Base-by-base conservation (phyloP, 2,113 vertebrate genomes). In the Cinclus mexicanus region DNA sequence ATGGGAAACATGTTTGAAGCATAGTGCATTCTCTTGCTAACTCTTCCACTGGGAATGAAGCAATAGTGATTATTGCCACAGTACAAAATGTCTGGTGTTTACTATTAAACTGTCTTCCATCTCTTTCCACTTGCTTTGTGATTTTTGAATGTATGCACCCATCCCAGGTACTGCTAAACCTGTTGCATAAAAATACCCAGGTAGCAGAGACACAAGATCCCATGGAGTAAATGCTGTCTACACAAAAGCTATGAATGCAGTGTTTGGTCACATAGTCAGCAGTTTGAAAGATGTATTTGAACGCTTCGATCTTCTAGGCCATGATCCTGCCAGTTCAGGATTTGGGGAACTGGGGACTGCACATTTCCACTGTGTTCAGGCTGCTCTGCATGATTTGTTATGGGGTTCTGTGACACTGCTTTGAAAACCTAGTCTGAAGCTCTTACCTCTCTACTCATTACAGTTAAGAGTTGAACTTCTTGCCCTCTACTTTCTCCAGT, bases 21-120 rank as follows among this genome's bases (percentile, higher is more conserved):
- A 15, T 68, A 23, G 33, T 75, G 26, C 65, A 89, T 78, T 81
- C n/a, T 75, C 19, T 52, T 68, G 9, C 16, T 68, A 31, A 41
- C 12, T 59, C 14, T 64, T 75, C 46, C 65, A 29, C 21, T 75
- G 70, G 39, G 63, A 77, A 44, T 87, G 46, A 89, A 85, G n/a
- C 37, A 89, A 23, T 26, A 56, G 35, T 33, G 22, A 37, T 91
- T 76, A 76, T 71, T 89, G 26, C 44, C 18, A 61, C n/a, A 87
- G 41, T 89, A 59, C 77, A 76, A 69, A 87, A 14, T 56, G 28
- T 53, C n/a, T 59, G 33, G 21, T 71, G 49, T 87, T 89, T 82
- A 68, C 35, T 82, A 72, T 80, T 94, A 90, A 95, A 89, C 26
- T 55, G 23, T 85, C 63, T 94, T 93, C 70, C 49, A 23, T 53